phyloP scores from a whole-genome alignment of 2,113 vertebrate species.

The Stegastes partitus region DNA sequence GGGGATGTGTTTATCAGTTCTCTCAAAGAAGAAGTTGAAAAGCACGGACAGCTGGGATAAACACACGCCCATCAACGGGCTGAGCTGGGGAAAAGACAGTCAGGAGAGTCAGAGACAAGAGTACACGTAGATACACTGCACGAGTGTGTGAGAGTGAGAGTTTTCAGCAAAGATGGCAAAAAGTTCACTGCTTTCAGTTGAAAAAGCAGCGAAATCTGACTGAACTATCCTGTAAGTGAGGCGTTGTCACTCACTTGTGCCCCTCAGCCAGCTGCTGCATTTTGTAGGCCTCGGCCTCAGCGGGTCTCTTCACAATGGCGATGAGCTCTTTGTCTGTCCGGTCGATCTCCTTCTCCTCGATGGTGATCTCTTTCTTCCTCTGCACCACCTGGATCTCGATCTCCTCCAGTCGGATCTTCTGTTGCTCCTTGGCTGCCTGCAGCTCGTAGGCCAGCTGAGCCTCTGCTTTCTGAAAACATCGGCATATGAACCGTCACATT shows the following conservation, averaged over 20 bases:
- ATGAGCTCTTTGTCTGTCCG: slow-evolving; percentile 93
- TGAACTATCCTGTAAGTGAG: not conserved
- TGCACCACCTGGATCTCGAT: slow-evolving; percentile 95
- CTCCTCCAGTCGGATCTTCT: slow-evolving; percentile 97
- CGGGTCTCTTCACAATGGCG: slow-evolving; percentile 89
- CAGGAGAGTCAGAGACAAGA: slow-evolving; percentile 42
- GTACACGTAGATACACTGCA: slow-evolving; percentile 13
- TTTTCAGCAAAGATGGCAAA: too few species aligned
- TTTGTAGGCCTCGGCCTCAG: slow-evolving; percentile 94
- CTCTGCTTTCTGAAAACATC: slow-evolving; percentile 89
- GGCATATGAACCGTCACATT: not conserved
- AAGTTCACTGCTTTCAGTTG: too few species aligned
- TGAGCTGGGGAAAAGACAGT: slow-evolving; percentile 33
- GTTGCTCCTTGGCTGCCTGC: slow-evolving; percentile 94
- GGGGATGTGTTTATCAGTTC: too few species aligned
- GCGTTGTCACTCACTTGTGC: slow-evolving; percentile 87
- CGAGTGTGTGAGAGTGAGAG: not conserved
- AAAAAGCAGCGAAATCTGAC: too few species aligned
- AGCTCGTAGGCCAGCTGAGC: slow-evolving; percentile 95
- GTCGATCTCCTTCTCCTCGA: slow-evolving; percentile 91
- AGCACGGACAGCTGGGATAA: slow-evolving; percentile 88
- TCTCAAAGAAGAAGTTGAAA: too few species aligned
- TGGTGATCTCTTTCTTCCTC: slow-evolving; percentile 93
- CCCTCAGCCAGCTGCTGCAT: slow-evolving; percentile 95
- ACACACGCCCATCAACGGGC: slow-evolving; percentile 26